Evolutionary conservation across 2,113 vertebrate species (phyloP), one percentile per base, ranked within the genome.

Genomic region (Proterorhinus semilunaris): DNA sequence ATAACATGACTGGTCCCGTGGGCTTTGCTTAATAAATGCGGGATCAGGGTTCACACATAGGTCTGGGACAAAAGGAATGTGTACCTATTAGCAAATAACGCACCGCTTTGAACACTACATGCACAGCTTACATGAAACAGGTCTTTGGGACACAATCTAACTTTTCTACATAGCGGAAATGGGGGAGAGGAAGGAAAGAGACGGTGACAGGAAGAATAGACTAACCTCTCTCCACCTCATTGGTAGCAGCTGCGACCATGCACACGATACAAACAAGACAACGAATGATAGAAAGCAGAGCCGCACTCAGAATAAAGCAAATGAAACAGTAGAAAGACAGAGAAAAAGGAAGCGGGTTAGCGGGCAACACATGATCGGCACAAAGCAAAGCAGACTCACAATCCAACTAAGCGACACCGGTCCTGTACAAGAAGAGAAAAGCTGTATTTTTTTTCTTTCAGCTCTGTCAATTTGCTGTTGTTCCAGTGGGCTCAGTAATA

Each of bases 221-320:
- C 97, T 98, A 93, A 99, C 97, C 98, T 99, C 98, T 97, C 94
- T 99, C 97, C 96, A 99, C 98, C 94, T 98, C 97, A 98, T 98
- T 99, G 94, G 96, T 96, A 95, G 96, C 97, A 96, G 96, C 97
- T 94, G 98, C 94, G 96, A 95, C 91, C 84, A 80, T 80, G 79
- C 48, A 62, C 61, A 68, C 21, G 15, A 54, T 62, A 51, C 68
- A 69, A 72, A 62, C 59, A 7, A 72, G 68, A 88, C 62, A 90
- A 92, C 61, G 82, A 74, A 84, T 83, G 83, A 87, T 51, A 81
- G 79, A 93, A 91, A 90, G 92, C 93, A 84, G 79, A 87, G 84
- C 74, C 48, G 86, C 87, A 93, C 88, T 92, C 65, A 55, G 42
- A 89, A 92, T 80, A 27, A 55, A 91, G 86, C 72, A 51, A 86